Evolutionary conservation across 2,113 vertebrate genomes (phyloP).

Genomic region (Empidonax alnorum): DNA sequence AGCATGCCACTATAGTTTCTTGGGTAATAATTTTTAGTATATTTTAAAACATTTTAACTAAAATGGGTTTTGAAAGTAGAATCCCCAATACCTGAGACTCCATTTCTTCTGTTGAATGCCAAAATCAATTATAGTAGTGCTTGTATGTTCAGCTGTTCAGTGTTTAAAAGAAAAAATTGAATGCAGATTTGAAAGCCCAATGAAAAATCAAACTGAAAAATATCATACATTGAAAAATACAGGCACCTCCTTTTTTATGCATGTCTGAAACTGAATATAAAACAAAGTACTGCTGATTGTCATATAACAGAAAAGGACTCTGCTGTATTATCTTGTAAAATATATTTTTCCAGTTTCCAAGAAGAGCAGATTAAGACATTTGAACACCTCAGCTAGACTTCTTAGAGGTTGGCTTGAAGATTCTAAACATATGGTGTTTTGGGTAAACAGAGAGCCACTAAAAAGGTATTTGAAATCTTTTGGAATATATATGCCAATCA

Average conservation of each 20-base stretch:
- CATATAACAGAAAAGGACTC: background rate
- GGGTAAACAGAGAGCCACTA: slow-evolving; percentile 24
- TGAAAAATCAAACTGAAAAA: background rate
- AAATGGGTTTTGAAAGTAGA: background rate
- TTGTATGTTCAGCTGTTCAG: background rate
- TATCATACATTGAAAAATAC: background rate
- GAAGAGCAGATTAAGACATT: slow-evolving; percentile 29
- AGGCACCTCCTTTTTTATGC: background rate
- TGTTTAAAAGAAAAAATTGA: background rate
- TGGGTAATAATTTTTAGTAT: slow-evolving; percentile 12
- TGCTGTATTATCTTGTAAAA: background rate
- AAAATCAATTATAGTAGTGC: background rate
- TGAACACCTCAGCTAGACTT: slow-evolving; percentile 30
- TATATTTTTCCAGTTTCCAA: background rate
- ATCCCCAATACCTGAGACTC: background rate
- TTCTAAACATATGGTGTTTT: background rate
- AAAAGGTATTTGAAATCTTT: slow-evolving; percentile 42
- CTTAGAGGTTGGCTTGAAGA: slow-evolving; percentile 32
- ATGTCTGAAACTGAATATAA: background rate
- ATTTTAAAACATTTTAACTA: background rate
- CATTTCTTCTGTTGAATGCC: background rate
- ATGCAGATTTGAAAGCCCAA: background rate
- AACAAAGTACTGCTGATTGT: background rate
- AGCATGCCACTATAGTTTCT: background rate
- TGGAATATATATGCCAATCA: background rate